Evolutionary conservation across 2,113 vertebrate species (phyloP).

Genomic region (Apodemus speciosus): DNA sequence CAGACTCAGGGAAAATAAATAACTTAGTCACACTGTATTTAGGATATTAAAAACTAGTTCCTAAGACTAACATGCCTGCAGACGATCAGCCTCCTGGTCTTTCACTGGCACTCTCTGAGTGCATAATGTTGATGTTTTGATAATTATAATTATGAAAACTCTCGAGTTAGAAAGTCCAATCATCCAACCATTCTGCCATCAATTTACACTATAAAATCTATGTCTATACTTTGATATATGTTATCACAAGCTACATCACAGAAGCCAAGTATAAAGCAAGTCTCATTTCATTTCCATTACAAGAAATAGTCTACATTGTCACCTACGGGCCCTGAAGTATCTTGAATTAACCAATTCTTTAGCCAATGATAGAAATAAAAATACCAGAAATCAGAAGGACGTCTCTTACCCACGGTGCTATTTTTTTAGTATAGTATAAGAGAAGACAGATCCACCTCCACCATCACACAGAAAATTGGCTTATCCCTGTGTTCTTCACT

Average conservation of each 20-base stretch:
- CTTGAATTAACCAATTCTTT: neutral
- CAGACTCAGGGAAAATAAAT: neutral
- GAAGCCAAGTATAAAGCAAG: neutral
- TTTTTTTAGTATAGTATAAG: neutral
- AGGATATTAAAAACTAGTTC: neutral
- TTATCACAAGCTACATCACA: neutral
- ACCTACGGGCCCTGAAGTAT: neutral
- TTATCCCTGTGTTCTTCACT: neutral
- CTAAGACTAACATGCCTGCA: neutral
- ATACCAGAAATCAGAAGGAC: neutral
- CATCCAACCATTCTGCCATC: neutral
- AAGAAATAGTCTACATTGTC: neutral
- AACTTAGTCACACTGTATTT: neutral
- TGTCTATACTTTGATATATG: neutral
- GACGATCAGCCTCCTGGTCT: neutral
- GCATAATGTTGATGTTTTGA: neutral
- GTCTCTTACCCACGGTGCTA: neutral
- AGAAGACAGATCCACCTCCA: neutral
- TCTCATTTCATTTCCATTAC: neutral
- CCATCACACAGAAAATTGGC: neutral
- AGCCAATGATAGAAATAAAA: neutral
- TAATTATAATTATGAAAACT: neutral
- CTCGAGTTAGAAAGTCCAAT: neutral
- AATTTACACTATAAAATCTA: neutral
- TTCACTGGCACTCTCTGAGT: neutral